Evolutionary conservation across 2,797 vertebrate species (phyloP).

Genomic region (Hirundo rustica): DNA sequence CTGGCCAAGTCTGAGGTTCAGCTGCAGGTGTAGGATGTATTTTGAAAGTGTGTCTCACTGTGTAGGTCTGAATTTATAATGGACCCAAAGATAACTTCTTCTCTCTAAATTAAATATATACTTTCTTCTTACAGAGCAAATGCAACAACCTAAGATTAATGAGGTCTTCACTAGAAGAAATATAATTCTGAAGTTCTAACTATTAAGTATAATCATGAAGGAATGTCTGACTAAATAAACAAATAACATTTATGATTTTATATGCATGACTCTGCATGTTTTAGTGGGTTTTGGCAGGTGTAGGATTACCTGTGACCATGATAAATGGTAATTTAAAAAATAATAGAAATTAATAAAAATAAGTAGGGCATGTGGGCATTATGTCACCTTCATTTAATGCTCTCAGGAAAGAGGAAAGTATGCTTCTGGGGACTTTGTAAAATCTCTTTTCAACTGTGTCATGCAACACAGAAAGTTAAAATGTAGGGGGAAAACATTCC

Average conservation of each 20-base stretch:
- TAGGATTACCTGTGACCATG: background rate
- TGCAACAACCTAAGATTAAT: background rate
- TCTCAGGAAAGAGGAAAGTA: background rate
- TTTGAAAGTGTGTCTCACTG: background rate
- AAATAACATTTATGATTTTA: background rate
- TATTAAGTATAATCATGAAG: conserved; percentile 42
- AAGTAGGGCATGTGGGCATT: background rate
- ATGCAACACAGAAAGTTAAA: background rate
- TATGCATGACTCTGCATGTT: background rate
- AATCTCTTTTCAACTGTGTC: background rate
- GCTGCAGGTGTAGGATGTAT: background rate
- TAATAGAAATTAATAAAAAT: background rate
- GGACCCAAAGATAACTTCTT: background rate
- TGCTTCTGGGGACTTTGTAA: background rate
- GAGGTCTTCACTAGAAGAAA: conserved; percentile 42
- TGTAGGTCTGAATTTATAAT: background rate
- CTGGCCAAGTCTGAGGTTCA: background rate
- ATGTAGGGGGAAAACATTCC: background rate
- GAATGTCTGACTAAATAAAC: conserved; percentile 40
- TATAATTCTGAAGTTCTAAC: background rate
- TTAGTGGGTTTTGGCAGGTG: background rate
- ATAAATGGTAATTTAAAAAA: background rate
- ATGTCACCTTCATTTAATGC: background rate
- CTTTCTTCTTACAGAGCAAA: background rate
- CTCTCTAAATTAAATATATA: background rate